Percentiles rank a stretch among this genome's conserved stretches.
phyloP scores from a whole-genome alignment of 2,113 vertebrate species.

The Meleagris gallopavo region DNA sequence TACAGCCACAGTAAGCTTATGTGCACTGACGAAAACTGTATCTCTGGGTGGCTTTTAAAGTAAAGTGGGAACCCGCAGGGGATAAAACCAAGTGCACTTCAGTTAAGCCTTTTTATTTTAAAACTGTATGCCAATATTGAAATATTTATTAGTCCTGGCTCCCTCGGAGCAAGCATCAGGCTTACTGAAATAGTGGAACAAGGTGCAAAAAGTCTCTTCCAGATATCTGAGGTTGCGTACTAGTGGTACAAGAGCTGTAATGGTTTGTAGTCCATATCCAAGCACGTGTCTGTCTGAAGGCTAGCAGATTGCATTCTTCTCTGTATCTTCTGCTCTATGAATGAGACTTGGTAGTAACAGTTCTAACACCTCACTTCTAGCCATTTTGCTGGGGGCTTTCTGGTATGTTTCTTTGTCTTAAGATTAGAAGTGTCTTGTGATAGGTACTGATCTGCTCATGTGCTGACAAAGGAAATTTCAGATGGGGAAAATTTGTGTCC shows the following conservation, averaged over 20 bases:
- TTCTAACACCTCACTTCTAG: not conserved
- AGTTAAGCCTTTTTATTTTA: not conserved
- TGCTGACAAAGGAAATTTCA: not conserved
- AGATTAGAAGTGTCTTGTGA: not conserved
- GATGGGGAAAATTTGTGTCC: not conserved
- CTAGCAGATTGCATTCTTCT: not conserved
- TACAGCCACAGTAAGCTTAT: not conserved
- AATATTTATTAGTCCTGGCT: constrained; percentile 21
- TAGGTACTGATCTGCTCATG: not conserved
- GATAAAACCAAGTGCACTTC: not conserved
- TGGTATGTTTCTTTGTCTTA: not conserved
- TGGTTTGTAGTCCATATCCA: not conserved
- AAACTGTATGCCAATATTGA: not conserved
- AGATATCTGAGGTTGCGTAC: not conserved
- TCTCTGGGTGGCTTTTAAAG: not conserved
- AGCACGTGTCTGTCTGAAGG: not conserved
- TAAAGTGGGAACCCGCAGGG: not conserved
- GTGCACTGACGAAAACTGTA: not conserved
- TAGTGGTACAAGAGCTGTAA: not conserved
- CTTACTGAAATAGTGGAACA: not conserved
- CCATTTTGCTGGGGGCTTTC: not conserved
- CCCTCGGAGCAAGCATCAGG: not conserved
- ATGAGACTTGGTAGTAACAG: not conserved
- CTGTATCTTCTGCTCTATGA: not conserved
- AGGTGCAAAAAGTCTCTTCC: not conserved